A percentile compares a stretch with the other conserved stretches of the same genome.
Conservation (phyloP, 2,113 vertebrate genomes). For the Rhombomys opimus region DNA sequence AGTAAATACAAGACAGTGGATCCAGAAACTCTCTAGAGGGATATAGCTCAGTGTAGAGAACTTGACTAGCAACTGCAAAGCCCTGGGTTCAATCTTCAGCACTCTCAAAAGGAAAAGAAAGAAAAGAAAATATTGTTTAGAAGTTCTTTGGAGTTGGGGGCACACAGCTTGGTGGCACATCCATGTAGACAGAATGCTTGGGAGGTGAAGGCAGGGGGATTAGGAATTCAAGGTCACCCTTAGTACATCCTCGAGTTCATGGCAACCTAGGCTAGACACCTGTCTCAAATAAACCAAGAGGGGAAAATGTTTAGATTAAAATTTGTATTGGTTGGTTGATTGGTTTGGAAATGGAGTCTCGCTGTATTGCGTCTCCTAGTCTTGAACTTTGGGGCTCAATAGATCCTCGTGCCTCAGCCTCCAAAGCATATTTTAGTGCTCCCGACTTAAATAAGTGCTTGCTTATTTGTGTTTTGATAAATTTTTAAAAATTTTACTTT, state of each 20-base stretch:
- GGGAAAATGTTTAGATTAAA: conserved; percentile 39
- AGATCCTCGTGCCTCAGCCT: neutral
- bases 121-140: neutral
- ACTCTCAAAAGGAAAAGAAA: too few relatives aligned
- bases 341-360: neutral
- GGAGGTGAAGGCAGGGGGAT: neutral
- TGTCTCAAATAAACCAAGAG: neutral
- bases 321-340: neutral
- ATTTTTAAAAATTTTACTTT: neutral
- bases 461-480: neutral
- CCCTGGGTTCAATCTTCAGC: neutral
- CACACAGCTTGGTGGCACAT: neutral
- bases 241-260: neutral
- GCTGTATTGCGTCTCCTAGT: too few relatives aligned
- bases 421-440: neutral
- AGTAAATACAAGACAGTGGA: neutral
- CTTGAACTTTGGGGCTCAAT: neutral
- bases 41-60: neutral
- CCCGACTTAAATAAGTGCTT: neutral
- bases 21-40: conserved; percentile 46
- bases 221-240: neutral
- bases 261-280: neutral
- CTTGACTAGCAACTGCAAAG: neutral
- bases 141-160: too few relatives aligned
- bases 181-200: neutral